phyloP scores from a whole-genome alignment of 2,113 vertebrate genomes.

The Periophthalmus modestus region DNA sequence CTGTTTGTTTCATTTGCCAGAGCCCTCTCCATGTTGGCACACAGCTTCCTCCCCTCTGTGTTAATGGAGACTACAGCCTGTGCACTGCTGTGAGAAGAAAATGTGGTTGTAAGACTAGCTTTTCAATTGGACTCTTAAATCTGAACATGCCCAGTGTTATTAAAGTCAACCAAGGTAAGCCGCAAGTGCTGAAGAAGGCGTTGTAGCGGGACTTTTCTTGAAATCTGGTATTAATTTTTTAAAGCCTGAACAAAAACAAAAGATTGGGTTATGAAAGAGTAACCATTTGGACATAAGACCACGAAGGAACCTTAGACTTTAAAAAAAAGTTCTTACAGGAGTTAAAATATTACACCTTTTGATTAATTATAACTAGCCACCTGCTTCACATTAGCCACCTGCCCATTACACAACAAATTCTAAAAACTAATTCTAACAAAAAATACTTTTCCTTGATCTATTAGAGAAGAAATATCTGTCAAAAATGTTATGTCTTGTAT shows the following conservation, averaged over 20 bases:
- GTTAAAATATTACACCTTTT: constrained; percentile 12
- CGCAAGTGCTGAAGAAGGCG: constrained; percentile 17
- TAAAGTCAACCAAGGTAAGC: constrained; percentile 7
- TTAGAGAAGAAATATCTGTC: too few relatives aligned
- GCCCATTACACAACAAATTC: not conserved
- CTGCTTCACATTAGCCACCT: not conserved
- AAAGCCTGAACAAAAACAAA: constrained; percentile 12
- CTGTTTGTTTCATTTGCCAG: constrained; percentile 47
- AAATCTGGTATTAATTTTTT: not conserved
- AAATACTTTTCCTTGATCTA: too few relatives aligned
- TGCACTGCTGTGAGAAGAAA: constrained; percentile 12
- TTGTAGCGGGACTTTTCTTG: not conserved
- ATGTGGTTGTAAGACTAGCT: constrained; percentile 21
- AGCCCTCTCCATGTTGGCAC: constrained; percentile 25
- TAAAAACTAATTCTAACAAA: too few relatives aligned
- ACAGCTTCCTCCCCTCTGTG: constrained; percentile 25
- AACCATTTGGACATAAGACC: not conserved
- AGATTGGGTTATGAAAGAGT: not conserved
- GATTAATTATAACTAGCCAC: not conserved
- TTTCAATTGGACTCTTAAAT: constrained; percentile 12
- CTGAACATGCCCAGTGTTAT: constrained; percentile 7
- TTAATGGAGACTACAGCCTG: constrained; percentile 14
- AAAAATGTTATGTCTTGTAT: not conserved
- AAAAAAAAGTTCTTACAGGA: constrained; percentile 32
- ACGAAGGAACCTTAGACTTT: constrained; percentile 22